These are phyloP conservation scores for Holothuria leucospilota DNA, from an alignment of 53 echinoderm and acorn worm genomes.

Conservation along the genomic window DNA sequence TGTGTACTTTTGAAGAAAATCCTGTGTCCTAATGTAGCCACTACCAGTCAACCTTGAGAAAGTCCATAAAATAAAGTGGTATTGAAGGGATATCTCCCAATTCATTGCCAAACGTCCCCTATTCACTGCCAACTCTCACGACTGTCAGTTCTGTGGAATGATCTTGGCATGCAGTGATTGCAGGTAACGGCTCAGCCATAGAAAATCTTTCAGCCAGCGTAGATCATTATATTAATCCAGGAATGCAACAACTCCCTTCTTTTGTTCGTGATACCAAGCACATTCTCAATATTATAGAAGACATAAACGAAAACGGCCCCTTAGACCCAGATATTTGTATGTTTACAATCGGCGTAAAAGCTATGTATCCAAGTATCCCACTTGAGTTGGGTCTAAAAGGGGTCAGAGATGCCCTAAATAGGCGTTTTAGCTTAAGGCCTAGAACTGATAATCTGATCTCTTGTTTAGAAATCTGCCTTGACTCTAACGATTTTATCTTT, in stretches of 20 bases:
- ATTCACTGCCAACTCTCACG: too few species aligned
- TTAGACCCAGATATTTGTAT: neutral
- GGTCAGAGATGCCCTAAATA: slow-evolving; percentile 17
- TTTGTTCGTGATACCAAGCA: slow-evolving; percentile 8
- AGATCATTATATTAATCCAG: neutral
- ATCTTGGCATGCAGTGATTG: too few species aligned
- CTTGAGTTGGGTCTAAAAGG: neutral
- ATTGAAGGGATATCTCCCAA: too few species aligned
- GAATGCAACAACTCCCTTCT: slow-evolving; percentile 3
- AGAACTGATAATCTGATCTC: slow-evolving; percentile 6
- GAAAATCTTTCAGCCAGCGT: neutral
- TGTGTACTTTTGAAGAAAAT: too few species aligned
- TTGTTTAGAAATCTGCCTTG: slow-evolving; percentile 18
- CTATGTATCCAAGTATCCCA: slow-evolving; percentile 1
- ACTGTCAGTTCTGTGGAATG: too few species aligned
- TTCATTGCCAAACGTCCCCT: too few species aligned
- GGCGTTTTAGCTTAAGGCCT: neutral
- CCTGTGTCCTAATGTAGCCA: too few species aligned
- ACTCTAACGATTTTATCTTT: neutral
- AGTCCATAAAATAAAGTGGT: too few species aligned
- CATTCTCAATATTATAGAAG: neutral
- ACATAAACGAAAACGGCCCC: neutral
- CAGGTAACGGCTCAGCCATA: neutral
- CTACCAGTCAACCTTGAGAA: too few species aligned
- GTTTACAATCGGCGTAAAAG: neutral